These are phyloP conservation scores for Diglossa brunneiventris DNA, from an alignment of 2,113 vertebrate genomes.

Conservation along the genomic window DNA sequence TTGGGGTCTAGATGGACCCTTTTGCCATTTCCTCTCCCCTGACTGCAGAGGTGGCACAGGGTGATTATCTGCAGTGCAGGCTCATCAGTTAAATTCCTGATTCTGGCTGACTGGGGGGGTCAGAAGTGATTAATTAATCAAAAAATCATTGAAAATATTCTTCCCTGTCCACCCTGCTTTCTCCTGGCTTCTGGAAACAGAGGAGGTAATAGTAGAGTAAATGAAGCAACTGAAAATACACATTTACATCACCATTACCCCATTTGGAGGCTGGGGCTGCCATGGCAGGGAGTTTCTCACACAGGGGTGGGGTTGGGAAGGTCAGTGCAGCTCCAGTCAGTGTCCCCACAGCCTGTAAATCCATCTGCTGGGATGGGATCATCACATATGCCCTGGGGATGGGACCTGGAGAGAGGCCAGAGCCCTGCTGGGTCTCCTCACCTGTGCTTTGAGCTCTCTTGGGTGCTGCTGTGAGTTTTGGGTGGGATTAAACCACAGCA, in stretches of 20 bases:
- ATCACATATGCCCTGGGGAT: background rate
- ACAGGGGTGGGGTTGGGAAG: background rate
- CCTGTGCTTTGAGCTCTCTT: background rate
- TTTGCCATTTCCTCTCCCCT: background rate
- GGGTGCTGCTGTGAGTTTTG: background rate
- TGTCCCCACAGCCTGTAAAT: background rate
- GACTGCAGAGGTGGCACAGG: background rate
- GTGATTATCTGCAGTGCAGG: background rate
- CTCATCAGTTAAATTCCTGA: background rate
- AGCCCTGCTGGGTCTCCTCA: background rate
- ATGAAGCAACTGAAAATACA: background rate
- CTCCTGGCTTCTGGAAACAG: background rate
- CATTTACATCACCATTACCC: background rate
- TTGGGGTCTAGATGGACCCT: background rate
- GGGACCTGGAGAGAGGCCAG: background rate
- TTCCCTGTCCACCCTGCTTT: background rate
- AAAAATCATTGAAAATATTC: background rate
- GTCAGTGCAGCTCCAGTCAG: background rate
- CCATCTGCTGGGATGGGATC: background rate
- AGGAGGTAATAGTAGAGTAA: background rate
- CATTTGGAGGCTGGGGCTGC: background rate
- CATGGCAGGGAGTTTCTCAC: background rate
- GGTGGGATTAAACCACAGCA: accelerated
- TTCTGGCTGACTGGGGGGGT: background rate
- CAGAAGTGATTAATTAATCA: background rate